Evolutionary conservation across 2,113 vertebrate genomes (phyloP).

Genomic region (Hippolais icterina): DNA sequence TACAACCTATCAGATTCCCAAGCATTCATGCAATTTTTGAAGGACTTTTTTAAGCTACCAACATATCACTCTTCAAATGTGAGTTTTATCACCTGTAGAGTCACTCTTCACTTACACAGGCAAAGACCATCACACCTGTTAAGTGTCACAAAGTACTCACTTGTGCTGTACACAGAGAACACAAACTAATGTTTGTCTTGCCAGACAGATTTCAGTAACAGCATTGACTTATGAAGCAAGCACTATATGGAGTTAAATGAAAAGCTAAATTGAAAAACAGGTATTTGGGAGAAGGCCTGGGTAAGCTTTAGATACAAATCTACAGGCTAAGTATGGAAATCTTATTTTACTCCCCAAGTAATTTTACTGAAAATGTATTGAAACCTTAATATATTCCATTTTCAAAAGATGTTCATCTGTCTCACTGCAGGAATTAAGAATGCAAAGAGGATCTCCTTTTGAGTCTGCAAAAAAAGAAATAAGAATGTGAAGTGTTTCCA

Average conservation of each 20-base stretch:
- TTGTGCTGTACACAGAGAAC: neutral
- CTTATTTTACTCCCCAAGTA: neutral
- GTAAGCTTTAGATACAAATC: neutral
- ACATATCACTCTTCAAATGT: neutral
- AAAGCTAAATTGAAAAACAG: neutral
- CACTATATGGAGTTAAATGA: neutral
- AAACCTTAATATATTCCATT: constrained; percentile 90
- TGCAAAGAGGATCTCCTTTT: constrained; percentile 78
- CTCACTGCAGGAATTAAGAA: constrained; percentile 84
- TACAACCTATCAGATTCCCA: neutral
- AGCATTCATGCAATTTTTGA: neutral
- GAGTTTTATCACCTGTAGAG: neutral
- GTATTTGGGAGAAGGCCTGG: neutral
- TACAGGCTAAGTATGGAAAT: neutral
- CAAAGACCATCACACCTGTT: neutral
- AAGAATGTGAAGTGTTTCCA: neutral
- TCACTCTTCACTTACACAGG: neutral
- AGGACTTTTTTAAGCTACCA: neutral
- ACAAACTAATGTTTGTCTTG: neutral
- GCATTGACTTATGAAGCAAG: neutral
- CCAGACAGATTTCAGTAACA: neutral
- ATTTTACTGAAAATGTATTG: neutral
- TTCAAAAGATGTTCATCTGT: constrained; percentile 87
- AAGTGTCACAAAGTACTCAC: neutral
- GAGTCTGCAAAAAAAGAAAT: constrained; percentile 74